phyloP scores from a whole-genome alignment of 2,888 invertebrate species.

The Piscicola geometra region DNA sequence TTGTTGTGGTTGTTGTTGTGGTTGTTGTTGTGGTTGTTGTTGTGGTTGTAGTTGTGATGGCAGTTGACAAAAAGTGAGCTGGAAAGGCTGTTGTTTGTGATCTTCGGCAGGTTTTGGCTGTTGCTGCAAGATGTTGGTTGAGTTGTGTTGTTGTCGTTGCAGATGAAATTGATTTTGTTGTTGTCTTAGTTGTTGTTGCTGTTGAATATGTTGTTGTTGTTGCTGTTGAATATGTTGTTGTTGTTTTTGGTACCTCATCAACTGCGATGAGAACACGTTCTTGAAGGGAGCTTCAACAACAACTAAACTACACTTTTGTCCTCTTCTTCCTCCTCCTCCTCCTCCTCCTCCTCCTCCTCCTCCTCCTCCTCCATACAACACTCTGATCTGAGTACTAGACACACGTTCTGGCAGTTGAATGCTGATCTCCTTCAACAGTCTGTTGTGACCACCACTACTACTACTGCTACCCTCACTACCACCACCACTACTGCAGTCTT shows the following conservation, averaged over 20 bases:
- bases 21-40: slow-evolving; percentile 8
- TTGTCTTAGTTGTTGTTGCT: not conserved
- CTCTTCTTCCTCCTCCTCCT: not conserved
- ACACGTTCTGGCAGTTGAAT: not conserved
- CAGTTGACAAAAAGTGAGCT: not conserved
- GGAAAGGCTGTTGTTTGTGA: not conserved
- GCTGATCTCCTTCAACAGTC: not conserved
- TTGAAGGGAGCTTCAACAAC: not conserved
- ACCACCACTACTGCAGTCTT: not conserved
- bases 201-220: not conserved
- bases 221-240: not conserved
- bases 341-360: not conserved
- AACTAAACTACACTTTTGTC: not conserved
- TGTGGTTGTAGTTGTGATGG: not conserved
- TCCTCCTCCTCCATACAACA: not conserved
- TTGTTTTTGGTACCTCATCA: too few relatives aligned
- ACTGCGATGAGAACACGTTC: not conserved
- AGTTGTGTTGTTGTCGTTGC: not conserved
- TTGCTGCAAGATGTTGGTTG: too few relatives aligned
- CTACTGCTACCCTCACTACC: not conserved
- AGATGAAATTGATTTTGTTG: not conserved
- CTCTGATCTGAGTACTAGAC: too few relatives aligned
- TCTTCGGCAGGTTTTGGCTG: too few relatives aligned
- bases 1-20: not conserved
- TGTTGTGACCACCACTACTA: not conserved